phyloP scores from a whole-genome alignment of 2,797 vertebrate genomes.

The Anguilla megastoma region DNA sequence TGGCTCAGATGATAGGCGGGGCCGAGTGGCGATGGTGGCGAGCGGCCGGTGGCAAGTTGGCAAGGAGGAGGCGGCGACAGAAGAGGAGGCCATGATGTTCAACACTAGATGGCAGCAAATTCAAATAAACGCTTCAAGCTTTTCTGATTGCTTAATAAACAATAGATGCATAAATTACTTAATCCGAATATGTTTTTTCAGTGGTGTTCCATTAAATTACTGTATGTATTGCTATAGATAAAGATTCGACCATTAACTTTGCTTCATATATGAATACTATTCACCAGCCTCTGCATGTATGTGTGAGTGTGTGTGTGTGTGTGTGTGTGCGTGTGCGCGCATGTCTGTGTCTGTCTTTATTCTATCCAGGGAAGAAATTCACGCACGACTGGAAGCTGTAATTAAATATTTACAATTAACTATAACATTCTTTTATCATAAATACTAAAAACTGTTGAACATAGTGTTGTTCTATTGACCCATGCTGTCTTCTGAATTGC shows the following conservation, averaged over 20 bases:
- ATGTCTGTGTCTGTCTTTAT: neutral
- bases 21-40: too few species aligned
- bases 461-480: neutral
- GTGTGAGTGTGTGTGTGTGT: neutral
- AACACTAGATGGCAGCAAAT: conserved; percentile 49
- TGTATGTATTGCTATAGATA: neutral
- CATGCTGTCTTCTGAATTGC: too few species aligned
- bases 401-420: neutral
- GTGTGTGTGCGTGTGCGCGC: too few species aligned
- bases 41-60: too few species aligned
- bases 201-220: neutral
- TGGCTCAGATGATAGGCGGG: too few species aligned
- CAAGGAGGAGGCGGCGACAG: too few species aligned
- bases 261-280: too few species aligned
- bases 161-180: conserved; percentile 24
- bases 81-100: neutral
- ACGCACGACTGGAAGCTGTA: neutral
- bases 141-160: conserved; percentile 5
- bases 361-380: too few species aligned
- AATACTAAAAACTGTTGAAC: neutral
- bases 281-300: too few species aligned
- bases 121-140: conserved; percentile 8
- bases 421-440: neutral
- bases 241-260: too few species aligned
- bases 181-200: conserved; percentile 26